These are phyloP conservation scores for Scelioninae gen. 2 DNA, from an alignment of 2,888 invertebrate genomes.

Conservation along the genomic window DNA sequence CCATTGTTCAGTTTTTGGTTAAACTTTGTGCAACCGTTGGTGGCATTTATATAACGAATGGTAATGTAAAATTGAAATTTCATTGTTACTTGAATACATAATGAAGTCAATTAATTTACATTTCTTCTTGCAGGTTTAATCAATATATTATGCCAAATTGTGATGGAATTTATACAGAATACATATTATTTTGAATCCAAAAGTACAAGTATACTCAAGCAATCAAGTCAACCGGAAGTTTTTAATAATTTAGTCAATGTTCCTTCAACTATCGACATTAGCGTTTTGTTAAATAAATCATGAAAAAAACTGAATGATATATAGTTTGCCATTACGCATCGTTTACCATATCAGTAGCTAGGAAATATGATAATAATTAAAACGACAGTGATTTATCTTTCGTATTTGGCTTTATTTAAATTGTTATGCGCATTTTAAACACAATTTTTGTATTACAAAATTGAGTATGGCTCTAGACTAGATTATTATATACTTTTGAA, in stretches of 20 bases:
- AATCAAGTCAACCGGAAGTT: conserved; percentile 1
- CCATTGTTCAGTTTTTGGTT: conserved; percentile 86
- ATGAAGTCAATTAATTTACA: not conserved
- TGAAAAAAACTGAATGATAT: conserved; percentile 16
- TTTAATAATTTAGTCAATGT: conserved; percentile 23
- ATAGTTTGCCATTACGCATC: conserved; percentile 8
- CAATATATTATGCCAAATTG: conserved; percentile 20
- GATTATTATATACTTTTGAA: conserved; percentile 29
- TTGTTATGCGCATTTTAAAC: conserved; percentile 40
- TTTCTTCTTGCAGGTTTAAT: conserved; percentile 39
- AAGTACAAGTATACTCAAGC: not conserved
- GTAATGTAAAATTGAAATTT: conserved; percentile 70
- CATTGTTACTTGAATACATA: not conserved
- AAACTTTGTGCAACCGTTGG: conserved; percentile 94
- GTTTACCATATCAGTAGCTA: not conserved
- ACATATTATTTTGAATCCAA: not conserved
- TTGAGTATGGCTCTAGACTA: conserved; percentile 27
- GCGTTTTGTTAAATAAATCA: conserved; percentile 37
- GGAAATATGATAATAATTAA: conserved; percentile 34
- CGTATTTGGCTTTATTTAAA: conserved; percentile 45
- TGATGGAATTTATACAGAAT: conserved; percentile 14
- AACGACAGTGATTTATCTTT: conserved; percentile 33
- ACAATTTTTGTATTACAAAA: conserved; percentile 29
- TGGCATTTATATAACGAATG: conserved; percentile 92
- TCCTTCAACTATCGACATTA: conserved; percentile 18